phyloP scores from a whole-genome alignment of 2,888 invertebrate species.

The Prosopocoilus inquinatus region DNA sequence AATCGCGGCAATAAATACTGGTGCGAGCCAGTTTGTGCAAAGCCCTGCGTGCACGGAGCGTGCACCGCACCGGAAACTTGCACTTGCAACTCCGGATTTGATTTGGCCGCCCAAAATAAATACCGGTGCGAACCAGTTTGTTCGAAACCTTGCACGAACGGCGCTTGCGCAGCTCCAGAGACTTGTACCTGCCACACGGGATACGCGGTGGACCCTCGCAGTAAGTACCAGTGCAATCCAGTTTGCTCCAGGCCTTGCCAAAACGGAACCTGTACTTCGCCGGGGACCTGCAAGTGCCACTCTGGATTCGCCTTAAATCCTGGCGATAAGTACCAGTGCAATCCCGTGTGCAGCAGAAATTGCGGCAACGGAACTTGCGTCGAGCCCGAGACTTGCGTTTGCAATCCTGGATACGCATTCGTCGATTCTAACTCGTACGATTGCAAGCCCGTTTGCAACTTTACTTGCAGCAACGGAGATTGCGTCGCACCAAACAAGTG shows the following conservation, averaged over 20 bases:
- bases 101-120: slow-evolving; percentile 1
- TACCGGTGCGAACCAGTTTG: slow-evolving; percentile 23
- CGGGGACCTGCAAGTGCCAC: slow-evolving; percentile 23
- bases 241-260: slow-evolving; percentile 22
- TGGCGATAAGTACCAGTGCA: slow-evolving; percentile 16
- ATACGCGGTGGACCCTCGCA: slow-evolving; percentile 8
- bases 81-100: slow-evolving; percentile 20
- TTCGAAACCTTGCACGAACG: slow-evolving; percentile 39
- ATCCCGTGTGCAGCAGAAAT: slow-evolving; percentile 20
- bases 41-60: slow-evolving; percentile 17
- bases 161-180: slow-evolving; percentile 34
- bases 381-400: slow-evolving; percentile 22
- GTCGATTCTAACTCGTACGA: slow-evolving; percentile 11
- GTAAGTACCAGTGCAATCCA: slow-evolving; percentile 20
- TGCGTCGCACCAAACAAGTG: slow-evolving; percentile 22
- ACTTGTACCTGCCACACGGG: slow-evolving; percentile 19
- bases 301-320: slow-evolving; percentile 12
- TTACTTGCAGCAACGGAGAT: slow-evolving; percentile 20
- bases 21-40: slow-evolving; percentile 28
- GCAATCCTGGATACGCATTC: slow-evolving; percentile 18
- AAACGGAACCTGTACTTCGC: slow-evolving; percentile 22
- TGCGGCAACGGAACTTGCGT: slow-evolving; percentile 25
- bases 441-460: slow-evolving; percentile 19
- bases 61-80: slow-evolving; percentile 26
- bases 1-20: background rate